These are phyloP conservation scores for Hartigia nigra DNA, from an alignment of 2,888 invertebrate genomes.

Conservation along the genomic window DNA sequence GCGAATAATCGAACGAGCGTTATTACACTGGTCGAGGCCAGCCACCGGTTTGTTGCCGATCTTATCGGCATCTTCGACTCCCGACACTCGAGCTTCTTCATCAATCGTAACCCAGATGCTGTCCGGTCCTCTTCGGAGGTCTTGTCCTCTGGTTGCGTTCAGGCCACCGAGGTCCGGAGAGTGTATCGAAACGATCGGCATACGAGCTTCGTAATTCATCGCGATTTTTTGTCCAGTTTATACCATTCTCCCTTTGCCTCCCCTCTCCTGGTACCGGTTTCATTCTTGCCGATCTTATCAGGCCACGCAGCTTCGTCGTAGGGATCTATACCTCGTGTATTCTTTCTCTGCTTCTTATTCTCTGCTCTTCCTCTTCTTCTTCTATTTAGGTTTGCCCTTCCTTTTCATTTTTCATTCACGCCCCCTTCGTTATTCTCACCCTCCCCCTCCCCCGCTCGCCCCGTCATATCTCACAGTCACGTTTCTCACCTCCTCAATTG, in stretches of 20 bases:
- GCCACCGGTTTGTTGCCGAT: slow-evolving; percentile 22
- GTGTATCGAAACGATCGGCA: slow-evolving; percentile 12
- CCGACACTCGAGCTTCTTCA: background rate
- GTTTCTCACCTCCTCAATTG: slow-evolving; percentile 26
- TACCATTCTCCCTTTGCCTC: slow-evolving; percentile 15
- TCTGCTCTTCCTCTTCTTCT: background rate
- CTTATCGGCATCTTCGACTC: slow-evolving; percentile 16
- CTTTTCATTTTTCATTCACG: slow-evolving; percentile 8
- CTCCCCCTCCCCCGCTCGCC: background rate
- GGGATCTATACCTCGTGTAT: background rate
- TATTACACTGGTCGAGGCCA: background rate
- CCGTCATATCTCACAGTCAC: background rate
- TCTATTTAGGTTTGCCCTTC: background rate
- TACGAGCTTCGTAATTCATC: slow-evolving; percentile 38
- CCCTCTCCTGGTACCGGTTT: slow-evolving; percentile 44
- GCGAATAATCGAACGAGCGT: slow-evolving; percentile 6
- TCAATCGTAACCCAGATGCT: slow-evolving; percentile 5
- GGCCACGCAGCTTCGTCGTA: slow-evolving; percentile 27
- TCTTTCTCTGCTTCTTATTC: slow-evolving; percentile 5
- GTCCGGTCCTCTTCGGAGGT: background rate
- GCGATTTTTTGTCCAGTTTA: slow-evolving; percentile 17
- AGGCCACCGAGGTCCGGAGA: background rate
- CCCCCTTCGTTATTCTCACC: background rate
- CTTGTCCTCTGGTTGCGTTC: background rate
- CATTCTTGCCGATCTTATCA: slow-evolving; percentile 49